Percentiles rank a stretch among this genome's conserved stretches.
phyloP scores from a whole-genome alignment of 2,113 vertebrate species.

The Coregonus clupeaformis region DNA sequence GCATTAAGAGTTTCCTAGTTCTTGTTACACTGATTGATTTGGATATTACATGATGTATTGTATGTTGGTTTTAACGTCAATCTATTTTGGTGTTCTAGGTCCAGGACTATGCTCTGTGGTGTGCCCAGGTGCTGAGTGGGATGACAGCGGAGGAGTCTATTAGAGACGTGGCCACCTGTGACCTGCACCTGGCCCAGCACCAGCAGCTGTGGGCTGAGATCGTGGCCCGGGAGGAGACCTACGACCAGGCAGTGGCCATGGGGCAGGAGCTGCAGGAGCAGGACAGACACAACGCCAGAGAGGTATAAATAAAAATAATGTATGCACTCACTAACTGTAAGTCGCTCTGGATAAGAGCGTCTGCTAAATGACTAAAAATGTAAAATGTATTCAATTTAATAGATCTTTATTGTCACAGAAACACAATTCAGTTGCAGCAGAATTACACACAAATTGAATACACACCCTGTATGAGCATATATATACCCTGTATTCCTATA shows the following conservation, averaged over 20 bases:
- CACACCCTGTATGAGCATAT: too few species aligned
- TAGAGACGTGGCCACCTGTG: slow-evolving; percentile 71
- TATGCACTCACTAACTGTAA: too few species aligned
- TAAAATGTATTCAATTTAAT: too few species aligned
- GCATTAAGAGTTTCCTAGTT: not conserved
- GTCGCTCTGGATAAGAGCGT: too few species aligned
- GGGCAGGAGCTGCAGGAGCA: slow-evolving; percentile 73
- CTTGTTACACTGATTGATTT: not conserved
- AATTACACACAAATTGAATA: too few species aligned
- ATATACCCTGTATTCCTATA: too few species aligned
- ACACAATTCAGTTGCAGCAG: too few species aligned
- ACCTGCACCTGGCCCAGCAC: slow-evolving; percentile 75
- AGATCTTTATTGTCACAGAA: too few species aligned
- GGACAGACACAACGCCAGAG: slow-evolving; percentile 54
- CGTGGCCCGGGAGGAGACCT: slow-evolving; percentile 73
- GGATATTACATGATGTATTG: not conserved
- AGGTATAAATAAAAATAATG: too few species aligned
- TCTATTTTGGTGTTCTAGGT: slow-evolving; percentile 43
- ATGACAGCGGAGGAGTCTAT: slow-evolving; percentile 78
- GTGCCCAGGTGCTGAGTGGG: slow-evolving; percentile 67
- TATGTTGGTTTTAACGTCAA: too few species aligned
- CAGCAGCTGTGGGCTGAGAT: slow-evolving; percentile 82
- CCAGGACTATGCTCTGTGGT: slow-evolving; percentile 82
- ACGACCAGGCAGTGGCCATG: slow-evolving; percentile 61
- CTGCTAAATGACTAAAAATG: too few species aligned